Percentiles rank a stretch among this genome's conserved stretches.
Conservation (phyloP, 1,140 invertebrate genomes). For the Pachyrhynchus sulphureomaculatus region DNA sequence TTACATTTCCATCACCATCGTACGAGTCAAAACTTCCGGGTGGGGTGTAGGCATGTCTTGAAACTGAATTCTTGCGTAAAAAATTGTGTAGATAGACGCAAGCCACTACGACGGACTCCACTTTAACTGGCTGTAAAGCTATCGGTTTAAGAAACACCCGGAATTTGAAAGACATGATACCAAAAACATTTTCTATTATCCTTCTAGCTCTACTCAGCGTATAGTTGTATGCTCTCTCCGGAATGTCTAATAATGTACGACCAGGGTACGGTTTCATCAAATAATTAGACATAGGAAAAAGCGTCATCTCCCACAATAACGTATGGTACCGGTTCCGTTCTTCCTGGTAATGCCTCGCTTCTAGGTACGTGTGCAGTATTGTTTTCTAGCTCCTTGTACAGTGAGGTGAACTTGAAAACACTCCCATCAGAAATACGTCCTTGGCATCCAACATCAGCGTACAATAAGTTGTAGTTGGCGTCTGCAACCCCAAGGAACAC, state of each 20-base stretch:
- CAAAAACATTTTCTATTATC: conserved; percentile 57
- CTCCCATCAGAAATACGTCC: conserved; percentile 34
- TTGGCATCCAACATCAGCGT: conserved; percentile 46
- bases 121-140: conserved; percentile 40
- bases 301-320: conserved; percentile 55
- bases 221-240: conserved; percentile 49
- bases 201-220: conserved; percentile 43
- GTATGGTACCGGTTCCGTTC: conserved; percentile 3
- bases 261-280: conserved; percentile 54
- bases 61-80: conserved; percentile 13
- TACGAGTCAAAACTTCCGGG: not conserved
- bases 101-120: conserved; percentile 37
- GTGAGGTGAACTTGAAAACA: conserved; percentile 11
- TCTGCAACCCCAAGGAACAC: conserved; percentile 52
- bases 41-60: not conserved
- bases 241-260: conserved; percentile 34
- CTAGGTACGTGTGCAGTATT: conserved; percentile 3
- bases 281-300: conserved; percentile 51
- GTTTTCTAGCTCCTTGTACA: conserved; percentile 8
- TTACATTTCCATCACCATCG: not conserved
- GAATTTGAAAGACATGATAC: conserved; percentile 47
- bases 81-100: conserved; percentile 46
- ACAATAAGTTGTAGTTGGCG: conserved; percentile 50
- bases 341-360: not conserved
- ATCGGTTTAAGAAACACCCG: conserved; percentile 50